These are phyloP conservation scores for Caenorhabditis virilis DNA, from an alignment of 2,888 invertebrate species.

Conservation along the genomic window DNA sequence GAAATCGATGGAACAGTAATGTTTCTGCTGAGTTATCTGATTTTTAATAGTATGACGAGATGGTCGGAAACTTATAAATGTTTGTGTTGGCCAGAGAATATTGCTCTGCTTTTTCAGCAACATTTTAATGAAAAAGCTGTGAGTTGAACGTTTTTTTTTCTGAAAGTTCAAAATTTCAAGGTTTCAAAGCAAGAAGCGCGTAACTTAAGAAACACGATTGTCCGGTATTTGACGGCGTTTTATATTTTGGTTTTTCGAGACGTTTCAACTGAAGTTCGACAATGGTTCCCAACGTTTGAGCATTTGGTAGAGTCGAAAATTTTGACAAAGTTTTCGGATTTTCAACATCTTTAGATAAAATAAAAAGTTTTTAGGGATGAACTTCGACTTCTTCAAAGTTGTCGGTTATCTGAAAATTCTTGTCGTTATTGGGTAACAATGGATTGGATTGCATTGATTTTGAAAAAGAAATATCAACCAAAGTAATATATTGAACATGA, in stretches of 20 bases:
- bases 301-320: constrained; percentile 23
- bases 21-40: constrained; percentile 36
- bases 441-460: constrained; percentile 36
- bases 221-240: constrained; percentile 39
- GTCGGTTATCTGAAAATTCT: constrained; percentile 10
- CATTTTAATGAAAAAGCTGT: constrained; percentile 30
- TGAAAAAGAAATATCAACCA: constrained; percentile 28
- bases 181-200: constrained; percentile 10
- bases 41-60: constrained; percentile 24
- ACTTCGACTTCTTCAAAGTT: constrained; percentile 15
- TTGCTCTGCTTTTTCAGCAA: constrained; percentile 29
- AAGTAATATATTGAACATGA: background rate
- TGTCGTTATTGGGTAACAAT: constrained; percentile 46
- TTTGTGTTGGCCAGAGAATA: constrained; percentile 46
- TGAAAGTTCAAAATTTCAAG: constrained; percentile 6
- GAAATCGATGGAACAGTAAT: constrained; percentile 22
- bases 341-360: background rate
- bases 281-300: constrained; percentile 35
- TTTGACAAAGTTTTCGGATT: constrained; percentile 17
- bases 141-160: too few species aligned
- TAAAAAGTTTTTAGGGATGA: constrained; percentile 38
- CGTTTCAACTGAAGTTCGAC: constrained; percentile 32
- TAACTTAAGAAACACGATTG: constrained; percentile 21
- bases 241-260: constrained; percentile 44
- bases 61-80: constrained; percentile 39